These are phyloP conservation scores for Himalopsyche anomala DNA, from an alignment of 2,888 invertebrate genomes.

Conservation along the genomic window DNA sequence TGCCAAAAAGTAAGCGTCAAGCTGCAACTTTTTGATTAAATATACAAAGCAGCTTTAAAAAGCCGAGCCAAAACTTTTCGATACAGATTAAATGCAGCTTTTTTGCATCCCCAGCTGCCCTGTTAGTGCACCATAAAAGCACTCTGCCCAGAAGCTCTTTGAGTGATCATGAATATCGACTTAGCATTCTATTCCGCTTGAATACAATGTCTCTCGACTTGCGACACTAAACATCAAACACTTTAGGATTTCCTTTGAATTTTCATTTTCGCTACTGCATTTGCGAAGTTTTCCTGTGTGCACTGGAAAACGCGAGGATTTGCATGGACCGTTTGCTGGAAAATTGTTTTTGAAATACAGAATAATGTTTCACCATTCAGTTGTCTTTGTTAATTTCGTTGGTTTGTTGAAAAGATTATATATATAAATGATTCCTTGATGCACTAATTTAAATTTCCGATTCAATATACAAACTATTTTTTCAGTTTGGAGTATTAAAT, in stretches of 20 bases:
- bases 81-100: slow-evolving; percentile 26
- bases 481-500: no score
- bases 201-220: background rate
- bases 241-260: slow-evolving; percentile 26
- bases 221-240: slow-evolving; percentile 20
- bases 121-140: background rate
- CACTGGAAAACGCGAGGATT: background rate
- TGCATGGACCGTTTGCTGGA: background rate
- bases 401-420: no score
- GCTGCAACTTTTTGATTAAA: no score
- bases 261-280: slow-evolving; percentile 15
- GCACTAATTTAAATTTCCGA: no score
- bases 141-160: background rate
- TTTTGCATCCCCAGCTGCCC: background rate
- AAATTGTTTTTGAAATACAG: no score
- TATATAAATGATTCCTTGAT: no score
- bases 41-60: background rate
- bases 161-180: slow-evolving; percentile 31
- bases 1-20: no score
- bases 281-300: background rate
- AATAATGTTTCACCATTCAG: no score
- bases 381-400: no score
- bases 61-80: background rate
- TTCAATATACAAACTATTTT: no score
- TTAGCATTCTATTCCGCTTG: slow-evolving; percentile 4